These are phyloP conservation scores for Enteromius anoplus DNA, from an alignment of 2,797 vertebrate species.

Conservation along the genomic window DNA sequence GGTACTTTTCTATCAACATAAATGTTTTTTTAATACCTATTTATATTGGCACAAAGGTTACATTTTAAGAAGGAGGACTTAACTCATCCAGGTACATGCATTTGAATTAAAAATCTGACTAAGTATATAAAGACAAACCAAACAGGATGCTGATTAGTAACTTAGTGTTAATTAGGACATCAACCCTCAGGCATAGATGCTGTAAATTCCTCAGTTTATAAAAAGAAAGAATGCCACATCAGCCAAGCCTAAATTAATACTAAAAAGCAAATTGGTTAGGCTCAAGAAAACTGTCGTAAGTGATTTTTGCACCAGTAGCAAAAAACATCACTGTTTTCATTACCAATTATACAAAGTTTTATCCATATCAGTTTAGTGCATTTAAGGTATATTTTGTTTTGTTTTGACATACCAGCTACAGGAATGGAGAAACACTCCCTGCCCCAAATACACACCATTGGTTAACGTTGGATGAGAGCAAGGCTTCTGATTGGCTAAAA, in stretches of 20 bases:
- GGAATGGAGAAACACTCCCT: background rate
- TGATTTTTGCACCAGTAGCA: background rate
- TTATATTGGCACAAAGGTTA: background rate
- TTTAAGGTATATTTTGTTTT: background rate
- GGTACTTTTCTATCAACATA: background rate
- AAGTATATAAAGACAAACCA: background rate
- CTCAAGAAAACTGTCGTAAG: background rate
- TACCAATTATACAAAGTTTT: background rate
- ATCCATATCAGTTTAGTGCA: background rate
- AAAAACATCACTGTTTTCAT: background rate
- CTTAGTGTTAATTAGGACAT: slow-evolving; percentile 2
- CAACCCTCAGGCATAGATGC: background rate
- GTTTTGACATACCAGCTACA: background rate
- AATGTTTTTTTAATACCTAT: background rate
- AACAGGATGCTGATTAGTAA: slow-evolving; percentile 8
- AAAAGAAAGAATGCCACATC: background rate
- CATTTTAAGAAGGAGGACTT: background rate
- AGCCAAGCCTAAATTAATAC: background rate
- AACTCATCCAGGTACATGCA: background rate
- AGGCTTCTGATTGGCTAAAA: background rate
- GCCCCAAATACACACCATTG: background rate
- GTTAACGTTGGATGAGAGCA: background rate
- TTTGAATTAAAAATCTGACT: background rate
- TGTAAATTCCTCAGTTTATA: background rate
- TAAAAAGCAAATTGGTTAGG: background rate